phyloP scores from a whole-genome alignment of 64 coral and sea anemone genomes.

The Anthopleura sola region DNA sequence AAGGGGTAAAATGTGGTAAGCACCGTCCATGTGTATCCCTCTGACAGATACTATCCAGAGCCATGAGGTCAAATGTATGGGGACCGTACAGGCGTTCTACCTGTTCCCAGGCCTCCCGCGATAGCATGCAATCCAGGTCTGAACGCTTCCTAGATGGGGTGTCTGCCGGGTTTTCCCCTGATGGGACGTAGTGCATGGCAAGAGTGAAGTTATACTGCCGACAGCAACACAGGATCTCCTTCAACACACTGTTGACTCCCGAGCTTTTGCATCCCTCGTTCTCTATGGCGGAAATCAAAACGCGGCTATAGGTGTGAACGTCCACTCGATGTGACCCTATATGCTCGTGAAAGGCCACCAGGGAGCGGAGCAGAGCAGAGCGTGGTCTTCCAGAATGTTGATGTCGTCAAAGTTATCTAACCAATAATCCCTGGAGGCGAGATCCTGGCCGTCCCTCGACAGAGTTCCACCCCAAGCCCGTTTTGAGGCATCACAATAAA shows the following conservation, averaged over 20 bases:
- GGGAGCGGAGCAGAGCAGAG: not conserved
- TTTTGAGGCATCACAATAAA: constrained; percentile 1
- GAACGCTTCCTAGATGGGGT: too few relatives aligned
- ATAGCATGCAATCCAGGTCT: too few relatives aligned
- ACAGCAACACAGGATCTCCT: constrained; percentile 8
- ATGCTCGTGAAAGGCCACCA: not conserved
- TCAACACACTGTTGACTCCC: constrained; percentile 16
- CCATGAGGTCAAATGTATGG: too few relatives aligned
- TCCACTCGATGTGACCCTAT: constrained; percentile 29
- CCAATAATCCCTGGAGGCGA: constrained; percentile 45
- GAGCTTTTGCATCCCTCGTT: constrained; percentile 33
- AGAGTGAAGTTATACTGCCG: too few relatives aligned
- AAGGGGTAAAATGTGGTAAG: too few relatives aligned
- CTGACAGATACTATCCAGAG: too few relatives aligned
- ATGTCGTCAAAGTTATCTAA: not conserved
- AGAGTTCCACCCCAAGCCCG: constrained; percentile 2
- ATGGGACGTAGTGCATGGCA: too few relatives aligned
- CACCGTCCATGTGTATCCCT: too few relatives aligned
- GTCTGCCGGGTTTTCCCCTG: too few relatives aligned
- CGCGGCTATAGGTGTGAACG: not conserved
- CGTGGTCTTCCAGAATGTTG: constrained; percentile 11
- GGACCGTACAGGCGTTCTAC: too few relatives aligned
- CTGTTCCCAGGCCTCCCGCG: too few relatives aligned
- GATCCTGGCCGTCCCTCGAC: not conserved
- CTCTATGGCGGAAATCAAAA: not conserved